Evolutionary conservation across 2,888 invertebrate genomes (phyloP), one percentile per base, ranked within the genome.

Genomic region (Oscheius myriophilus): DNA sequence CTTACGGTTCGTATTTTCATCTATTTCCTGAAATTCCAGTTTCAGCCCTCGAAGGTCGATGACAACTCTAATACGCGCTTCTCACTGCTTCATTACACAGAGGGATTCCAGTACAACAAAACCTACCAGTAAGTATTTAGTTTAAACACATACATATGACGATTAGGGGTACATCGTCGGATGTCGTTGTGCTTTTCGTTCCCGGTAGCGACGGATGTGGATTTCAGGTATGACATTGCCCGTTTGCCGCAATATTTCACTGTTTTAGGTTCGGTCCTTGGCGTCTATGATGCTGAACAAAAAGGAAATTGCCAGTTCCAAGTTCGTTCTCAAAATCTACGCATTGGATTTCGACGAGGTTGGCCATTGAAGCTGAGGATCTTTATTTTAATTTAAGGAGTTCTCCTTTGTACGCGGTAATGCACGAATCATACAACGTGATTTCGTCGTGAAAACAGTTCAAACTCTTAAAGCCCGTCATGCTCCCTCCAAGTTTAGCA

Each of bases 171-270:
- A 33, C 39, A 6, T 11, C 46, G 91, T 86, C 93, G 93, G 88
- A 96, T 0, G 92, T 95, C 55, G 96, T 97, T 7, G 93, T 97
- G 0, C 89, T 97, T 58, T 97, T 94, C 89, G 90, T 97, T 69
- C 96, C 96, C 18, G 97, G 97, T 14, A 96, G 95, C 89, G 92
- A 92, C 53, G 97, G 91, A 92, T 85, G 93, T 92, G 88, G 95
- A 95, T 91, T 93, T 91, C 74, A 70, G 64, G 73, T 73, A 53
- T 53, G 7, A 25, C 2, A 53, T 21, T 18, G 26, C 3, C 16
- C 16, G 7, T 53, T 4, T 1, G 23, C 49, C 2, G n/a, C n/a
- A n/a, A n/a, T n/a, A n/a, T n/a, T n/a, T n/a, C n/a, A 21, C 26
- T 21, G 4, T 51, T 62, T 26, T 67, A 87, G 92, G 92, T 92